Conservation (phyloP, 2,888 invertebrate species). For the Rotaria sp. region DNA sequence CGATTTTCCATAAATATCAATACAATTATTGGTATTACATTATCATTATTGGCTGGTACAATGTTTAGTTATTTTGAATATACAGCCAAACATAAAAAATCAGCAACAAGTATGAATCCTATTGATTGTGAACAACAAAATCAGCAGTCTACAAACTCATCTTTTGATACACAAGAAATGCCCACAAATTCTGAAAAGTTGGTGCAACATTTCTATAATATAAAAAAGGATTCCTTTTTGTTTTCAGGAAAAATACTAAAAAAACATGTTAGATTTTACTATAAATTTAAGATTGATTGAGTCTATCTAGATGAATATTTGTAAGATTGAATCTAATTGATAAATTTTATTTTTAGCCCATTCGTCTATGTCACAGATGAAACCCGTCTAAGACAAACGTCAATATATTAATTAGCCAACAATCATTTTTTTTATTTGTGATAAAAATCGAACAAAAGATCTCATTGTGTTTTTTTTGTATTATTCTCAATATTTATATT, state of each 20-base stretch:
- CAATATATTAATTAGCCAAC: too few species aligned
- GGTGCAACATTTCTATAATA: background rate
- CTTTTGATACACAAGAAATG: background rate
- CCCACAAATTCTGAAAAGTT: background rate
- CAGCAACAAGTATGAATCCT: background rate
- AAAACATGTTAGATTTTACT: too few species aligned
- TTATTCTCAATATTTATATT: background rate
- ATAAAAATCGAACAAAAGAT: background rate
- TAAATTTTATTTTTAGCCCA: background rate
- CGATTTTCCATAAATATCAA: background rate
- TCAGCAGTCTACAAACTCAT: background rate
- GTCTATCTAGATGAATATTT: too few species aligned
- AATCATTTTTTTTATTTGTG: too few species aligned
- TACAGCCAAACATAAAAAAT: background rate
- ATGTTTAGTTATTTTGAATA: constrained; percentile 1
- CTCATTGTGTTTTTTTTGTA: background rate
- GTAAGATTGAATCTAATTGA: background rate
- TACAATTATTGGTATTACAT: background rate
- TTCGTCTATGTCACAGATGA: background rate
- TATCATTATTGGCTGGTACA: background rate
- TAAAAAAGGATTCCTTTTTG: too few species aligned
- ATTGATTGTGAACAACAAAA: background rate
- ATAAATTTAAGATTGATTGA: too few species aligned
- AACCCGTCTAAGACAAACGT: background rate
- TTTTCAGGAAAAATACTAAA: too few species aligned